Percentiles rank a stretch among this genome's conserved stretches.
Evolutionary conservation across 2,888 invertebrate genomes (phyloP).

Genomic region (Phoenoteleia sp.): DNA sequence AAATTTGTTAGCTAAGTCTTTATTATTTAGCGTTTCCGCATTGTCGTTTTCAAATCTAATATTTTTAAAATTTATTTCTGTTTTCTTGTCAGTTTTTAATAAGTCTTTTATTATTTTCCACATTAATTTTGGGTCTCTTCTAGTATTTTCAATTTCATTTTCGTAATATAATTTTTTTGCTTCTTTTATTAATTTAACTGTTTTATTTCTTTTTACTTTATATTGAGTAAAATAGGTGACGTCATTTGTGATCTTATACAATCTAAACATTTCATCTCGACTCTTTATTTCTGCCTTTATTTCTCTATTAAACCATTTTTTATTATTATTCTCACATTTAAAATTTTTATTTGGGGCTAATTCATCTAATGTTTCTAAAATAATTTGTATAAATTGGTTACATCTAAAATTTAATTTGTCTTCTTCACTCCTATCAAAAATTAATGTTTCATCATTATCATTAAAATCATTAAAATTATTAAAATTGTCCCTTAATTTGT

Average conservation of each 20-base stretch:
- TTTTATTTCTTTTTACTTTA: constrained; percentile 16
- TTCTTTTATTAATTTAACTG: not conserved
- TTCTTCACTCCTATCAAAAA: not conserved
- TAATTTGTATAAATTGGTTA: constrained; percentile 17
- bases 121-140: constrained; percentile 6
- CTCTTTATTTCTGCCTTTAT: not conserved
- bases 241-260: not conserved
- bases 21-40: not conserved
- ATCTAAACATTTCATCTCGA: not conserved
- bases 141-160: not conserved
- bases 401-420: not conserved
- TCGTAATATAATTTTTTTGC: constrained; percentile 19
- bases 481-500: not conserved
- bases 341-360: not conserved
- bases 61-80: constrained; percentile 5
- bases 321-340: not conserved
- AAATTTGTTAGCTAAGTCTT: constrained; percentile 29
- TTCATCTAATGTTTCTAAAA: not conserved
- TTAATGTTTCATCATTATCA: not conserved
- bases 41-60: constrained; percentile 1
- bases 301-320: constrained; percentile 3
- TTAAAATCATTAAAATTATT: not conserved
- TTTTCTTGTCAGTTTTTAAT: not conserved
- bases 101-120: not conserved
- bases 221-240: not conserved